Evolutionary conservation across 2,113 vertebrate genomes (phyloP).

Genomic region (Manacus vitellinus): DNA sequence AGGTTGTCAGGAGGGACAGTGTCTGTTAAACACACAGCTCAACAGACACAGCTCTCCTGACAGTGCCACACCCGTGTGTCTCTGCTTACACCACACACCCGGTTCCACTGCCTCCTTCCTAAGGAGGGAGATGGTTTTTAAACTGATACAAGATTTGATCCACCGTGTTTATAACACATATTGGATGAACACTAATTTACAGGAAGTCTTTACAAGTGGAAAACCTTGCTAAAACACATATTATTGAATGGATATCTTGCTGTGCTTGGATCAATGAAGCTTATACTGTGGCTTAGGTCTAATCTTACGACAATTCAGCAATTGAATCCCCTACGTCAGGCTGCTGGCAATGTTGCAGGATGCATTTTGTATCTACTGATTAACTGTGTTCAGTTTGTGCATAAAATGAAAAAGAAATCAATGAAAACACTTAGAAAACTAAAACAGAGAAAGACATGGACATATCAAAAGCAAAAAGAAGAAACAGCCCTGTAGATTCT

Average conservation of each 20-base stretch:
- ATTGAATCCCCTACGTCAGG: slow-evolving; percentile 38
- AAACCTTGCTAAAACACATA: slow-evolving; percentile 64
- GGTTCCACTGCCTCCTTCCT: neutral
- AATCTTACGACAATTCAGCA: slow-evolving; percentile 58
- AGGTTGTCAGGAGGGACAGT: neutral
- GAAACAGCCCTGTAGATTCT: neutral
- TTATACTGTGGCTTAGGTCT: slow-evolving; percentile 64
- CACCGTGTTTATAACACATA: slow-evolving; percentile 10
- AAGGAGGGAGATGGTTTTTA: neutral
- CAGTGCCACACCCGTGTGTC: neutral
- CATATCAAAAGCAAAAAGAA: neutral
- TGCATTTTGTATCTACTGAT: slow-evolving; percentile 19
- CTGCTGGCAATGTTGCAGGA: slow-evolving; percentile 52
- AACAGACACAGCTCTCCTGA: neutral
- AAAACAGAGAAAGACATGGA: neutral
- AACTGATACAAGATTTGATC: slow-evolving; percentile 20
- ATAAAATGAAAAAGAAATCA: slow-evolving; percentile 58
- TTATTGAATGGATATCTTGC: slow-evolving; percentile 64
- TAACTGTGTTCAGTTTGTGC: slow-evolving; percentile 34
- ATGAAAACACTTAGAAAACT: slow-evolving; percentile 49
- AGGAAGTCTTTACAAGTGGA: slow-evolving; percentile 67
- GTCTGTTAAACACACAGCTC: neutral
- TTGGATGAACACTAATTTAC: slow-evolving; percentile 59
- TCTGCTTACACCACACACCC: slow-evolving; percentile 8
- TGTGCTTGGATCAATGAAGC: slow-evolving; percentile 68